Conservation (phyloP, 1,140 invertebrate species). For the fruit fly (Drosophila melanogaster) region Release_6_plus_ISO1_MT NT_037436.4:20171001-20171500, state of each 20-base stretch:
- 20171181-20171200: conserved; percentile 29
- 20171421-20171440: conserved; percentile 53
- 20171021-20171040: no score
- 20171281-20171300: conserved; percentile 32
- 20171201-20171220: conserved; percentile 47
- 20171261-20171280: conserved; percentile 62
- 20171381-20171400: conserved; percentile 51
- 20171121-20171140: neutral
- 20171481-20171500: conserved; percentile 54
- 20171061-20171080: no score
- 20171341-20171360: conserved; percentile 2
- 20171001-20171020: no score
- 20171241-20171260: conserved; percentile 53
- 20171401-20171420: conserved; percentile 49
- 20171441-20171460: neutral
- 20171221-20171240: conserved; percentile 28
- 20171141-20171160: neutral
- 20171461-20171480: conserved; percentile 1
- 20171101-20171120: no score
- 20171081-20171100: no score
- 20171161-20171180: conserved; percentile 4
- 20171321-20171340: conserved; percentile 27
- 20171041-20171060: no score
- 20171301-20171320: conserved; percentile 42
- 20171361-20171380: conserved; percentile 1